Base-by-base conservation (phyloP, 2,797 vertebrate species). In the Phrynocephalus vlangalii region DNA sequence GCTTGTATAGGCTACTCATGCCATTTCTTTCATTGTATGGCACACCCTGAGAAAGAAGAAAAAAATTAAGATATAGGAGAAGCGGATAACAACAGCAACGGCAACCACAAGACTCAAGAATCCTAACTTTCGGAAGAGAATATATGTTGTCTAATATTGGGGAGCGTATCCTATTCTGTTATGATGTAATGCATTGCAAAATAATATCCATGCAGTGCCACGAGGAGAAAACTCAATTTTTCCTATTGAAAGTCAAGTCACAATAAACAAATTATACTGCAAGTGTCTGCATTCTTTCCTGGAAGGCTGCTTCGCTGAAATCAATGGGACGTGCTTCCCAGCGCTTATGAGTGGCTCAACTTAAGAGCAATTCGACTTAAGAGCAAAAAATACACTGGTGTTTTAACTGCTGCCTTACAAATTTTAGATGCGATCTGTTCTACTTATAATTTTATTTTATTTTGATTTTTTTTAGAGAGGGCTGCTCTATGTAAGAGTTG, bases 1-100 rank as follows among this genome's bases (percentile, higher is more conserved):
- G 97, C 96, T 99, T 99, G 97, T 99, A 99, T 60, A 99, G 97
- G 94, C 98, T 98, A 96, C 99, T 97, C 99, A 99, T 99, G 92
- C 99, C 99, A 44, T 98, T 99, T 91, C 98, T 97, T 95, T 99
- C 98, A 94, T 96, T 96, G 91, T 96, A 95, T 50, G 97, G 96
- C 56, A 95, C 89, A 84, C 98, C 98, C 99, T 99, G 90, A 94
- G 95, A 94, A 96, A 76, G 13, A 94, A 92, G 15, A 33, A 79
- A 93, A 92, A 86, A 26, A 0, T 86, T 56, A 56, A 56, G 86
- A 22, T 44, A 22, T 22, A 44, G 6, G 75, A 76, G 10, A 11
- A 26, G 71, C 10, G 2, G 68, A 73, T 73, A 38, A 73, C 71
- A 76, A 26, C 22, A 48, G 44, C 38, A 48, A 28, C 48, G 81